A percentile compares a stretch with the other conserved stretches of the same genome.
Conservation (phyloP, 1,140 invertebrate genomes). For the Papilio machaon region DNA sequence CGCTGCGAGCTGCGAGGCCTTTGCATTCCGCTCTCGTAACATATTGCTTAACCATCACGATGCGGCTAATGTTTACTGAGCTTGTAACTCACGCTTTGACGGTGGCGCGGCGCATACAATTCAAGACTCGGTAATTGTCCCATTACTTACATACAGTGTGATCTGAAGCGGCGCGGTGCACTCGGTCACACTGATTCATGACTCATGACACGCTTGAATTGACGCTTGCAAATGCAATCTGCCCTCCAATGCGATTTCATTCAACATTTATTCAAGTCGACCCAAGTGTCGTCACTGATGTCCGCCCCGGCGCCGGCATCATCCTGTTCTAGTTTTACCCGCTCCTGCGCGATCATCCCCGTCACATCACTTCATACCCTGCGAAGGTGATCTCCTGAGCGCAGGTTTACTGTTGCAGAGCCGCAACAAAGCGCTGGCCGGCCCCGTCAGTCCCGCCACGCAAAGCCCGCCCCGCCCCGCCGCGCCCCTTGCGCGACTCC, state of each 20-base stretch:
- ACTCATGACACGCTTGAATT: background rate
- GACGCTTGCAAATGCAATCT: background rate
- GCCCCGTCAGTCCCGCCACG: constrained; percentile 47
- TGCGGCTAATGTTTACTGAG: constrained; percentile 25
- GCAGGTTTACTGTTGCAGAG: constrained; percentile 80
- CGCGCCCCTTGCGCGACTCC: constrained; percentile 59
- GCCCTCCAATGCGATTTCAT: background rate
- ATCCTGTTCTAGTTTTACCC: too few relatives aligned
- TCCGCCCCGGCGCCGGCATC: too few relatives aligned
- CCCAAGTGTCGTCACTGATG: background rate
- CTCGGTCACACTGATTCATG: background rate
- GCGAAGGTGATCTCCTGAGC: constrained; percentile 51
- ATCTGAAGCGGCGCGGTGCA: background rate
- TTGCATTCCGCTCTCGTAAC: constrained; percentile 29
- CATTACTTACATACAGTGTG: background rate
- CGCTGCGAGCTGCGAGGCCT: background rate
- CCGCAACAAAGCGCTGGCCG: constrained; percentile 77
- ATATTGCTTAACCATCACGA: constrained; percentile 33
- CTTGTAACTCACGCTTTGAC: constrained; percentile 26
- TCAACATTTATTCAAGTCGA: background rate
- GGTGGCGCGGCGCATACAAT: background rate
- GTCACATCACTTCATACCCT: constrained; percentile 2
- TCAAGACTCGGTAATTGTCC: background rate
- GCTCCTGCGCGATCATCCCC: background rate
- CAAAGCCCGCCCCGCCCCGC: constrained; percentile 40